Evolutionary conservation across 2,888 invertebrate species (phyloP), one percentile per base, ranked within the genome.

Genomic region (Drosophila colorata): DNA sequence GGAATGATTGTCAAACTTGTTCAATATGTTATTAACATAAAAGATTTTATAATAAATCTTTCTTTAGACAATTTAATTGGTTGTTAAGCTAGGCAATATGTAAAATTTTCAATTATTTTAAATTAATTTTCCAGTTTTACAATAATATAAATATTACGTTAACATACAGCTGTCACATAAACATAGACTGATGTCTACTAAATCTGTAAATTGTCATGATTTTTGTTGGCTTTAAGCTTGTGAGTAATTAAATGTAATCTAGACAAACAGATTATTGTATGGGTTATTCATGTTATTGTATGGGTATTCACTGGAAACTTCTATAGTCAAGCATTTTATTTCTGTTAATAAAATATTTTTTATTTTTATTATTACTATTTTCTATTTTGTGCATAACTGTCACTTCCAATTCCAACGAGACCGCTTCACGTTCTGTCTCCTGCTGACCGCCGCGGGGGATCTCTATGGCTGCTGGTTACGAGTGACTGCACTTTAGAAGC

Each of bases 401-500:
- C 44, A 38, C 11, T 53, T 65, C 8, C 16, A 25, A 40, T 53
- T 33, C 31, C 23, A 31, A 18, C 38, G 44, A 55, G 23, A 65
- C 40, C 28, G 9, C 16, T 16, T 35, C 16, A 35, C 38, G 38
- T 16, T 25, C 25, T 37, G 11, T 16, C 47, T 13, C 11, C 20
- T 8, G n/a, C 8, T 8, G 65, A 44, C 14, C 52, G 20, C 28
- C 18, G n/a, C 28, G 43, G 18, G 23, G 20, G 33, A 33, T 44
- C 20, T 58, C 31, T 48, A 18, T 35, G 51, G 31, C 40, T 31
- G 51, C 53, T 69, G 59, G 88, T 83, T 87, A 78, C 88, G 82
- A 78, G 69, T 76, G 86, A 83, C 68, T 83, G 88, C 82, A 85
- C 83, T 79, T 70, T 60, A 60, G 55, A 70, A 76, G 73, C 82